These are phyloP conservation scores for Desoria tigrina DNA, from an alignment of 2,888 invertebrate genomes.

Conservation along the genomic window DNA sequence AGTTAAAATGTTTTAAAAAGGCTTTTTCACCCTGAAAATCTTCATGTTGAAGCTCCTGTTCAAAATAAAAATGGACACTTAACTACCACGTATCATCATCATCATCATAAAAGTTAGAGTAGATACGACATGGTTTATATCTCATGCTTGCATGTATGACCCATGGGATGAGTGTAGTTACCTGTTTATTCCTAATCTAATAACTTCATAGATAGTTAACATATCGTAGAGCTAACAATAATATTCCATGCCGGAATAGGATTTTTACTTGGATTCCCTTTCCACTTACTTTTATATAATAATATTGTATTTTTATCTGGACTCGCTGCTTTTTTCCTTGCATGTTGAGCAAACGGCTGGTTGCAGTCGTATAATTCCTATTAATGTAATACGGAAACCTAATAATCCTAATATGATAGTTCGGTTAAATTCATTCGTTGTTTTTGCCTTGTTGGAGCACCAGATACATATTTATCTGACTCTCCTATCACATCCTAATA, in stretches of 20 bases:
- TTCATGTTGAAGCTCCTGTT: slow-evolving; percentile 13
- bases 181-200: slow-evolving; percentile 1
- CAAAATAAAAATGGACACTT: slow-evolving; percentile 13
- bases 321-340: background rate
- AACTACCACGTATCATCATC: no score
- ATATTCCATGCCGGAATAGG: slow-evolving; percentile 13
- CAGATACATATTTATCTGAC: background rate
- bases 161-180: no score
- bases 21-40: background rate
- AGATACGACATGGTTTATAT: no score
- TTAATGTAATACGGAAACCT: no score
- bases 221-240: background rate
- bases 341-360: slow-evolving; percentile 12
- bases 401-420: no score
- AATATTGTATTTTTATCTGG: no score
- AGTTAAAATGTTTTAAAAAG: background rate
- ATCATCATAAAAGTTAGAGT: no score
- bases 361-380: background rate
- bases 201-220: slow-evolving; percentile 20
- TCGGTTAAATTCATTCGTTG: no score
- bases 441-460: background rate
- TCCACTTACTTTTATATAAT: background rate
- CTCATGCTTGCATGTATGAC: no score
- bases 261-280: slow-evolving; percentile 20
- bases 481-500: slow-evolving; percentile 18